These are phyloP conservation scores for Sylvia atricapilla DNA, from an alignment of 2,113 vertebrate species.

Conservation along the genomic window DNA sequence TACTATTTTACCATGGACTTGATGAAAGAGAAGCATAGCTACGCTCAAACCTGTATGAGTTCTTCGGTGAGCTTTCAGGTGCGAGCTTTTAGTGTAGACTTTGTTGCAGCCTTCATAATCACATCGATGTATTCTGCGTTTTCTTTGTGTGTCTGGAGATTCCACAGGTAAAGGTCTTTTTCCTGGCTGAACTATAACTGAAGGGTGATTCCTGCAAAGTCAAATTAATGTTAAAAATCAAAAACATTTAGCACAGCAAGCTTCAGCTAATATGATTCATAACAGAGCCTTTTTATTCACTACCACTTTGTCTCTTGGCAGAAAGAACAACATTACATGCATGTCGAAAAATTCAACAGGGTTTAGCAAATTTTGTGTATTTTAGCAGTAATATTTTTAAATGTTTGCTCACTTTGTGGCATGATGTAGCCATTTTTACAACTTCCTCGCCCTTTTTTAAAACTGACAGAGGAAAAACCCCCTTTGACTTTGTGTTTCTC, in stretches of 20 bases:
- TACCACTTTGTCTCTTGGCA: slow-evolving; percentile 27
- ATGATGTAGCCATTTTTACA: neutral
- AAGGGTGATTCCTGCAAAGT: slow-evolving; percentile 83
- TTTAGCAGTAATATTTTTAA: slow-evolving; percentile 8
- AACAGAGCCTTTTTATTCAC: neutral
- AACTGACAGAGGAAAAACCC: neutral
- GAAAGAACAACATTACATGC: neutral
- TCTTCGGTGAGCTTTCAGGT: slow-evolving; percentile 95
- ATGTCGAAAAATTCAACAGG: slow-evolving; percentile 41
- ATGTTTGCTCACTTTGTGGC: neutral
- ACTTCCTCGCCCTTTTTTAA: neutral
- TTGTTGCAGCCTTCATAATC: slow-evolving; percentile 96
- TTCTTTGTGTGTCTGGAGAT: slow-evolving; percentile 90
- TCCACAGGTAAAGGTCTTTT: slow-evolving; percentile 88
- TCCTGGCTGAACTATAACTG: slow-evolving; percentile 89
- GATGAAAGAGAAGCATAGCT: neutral
- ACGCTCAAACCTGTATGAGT: slow-evolving; percentile 88
- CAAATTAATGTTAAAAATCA: neutral
- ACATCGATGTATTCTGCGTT: slow-evolving; percentile 92
- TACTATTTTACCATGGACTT: neutral
- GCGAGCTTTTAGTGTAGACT: slow-evolving; percentile 98
- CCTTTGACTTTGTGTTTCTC: neutral
- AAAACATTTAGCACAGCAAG: neutral
- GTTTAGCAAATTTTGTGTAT: slow-evolving; percentile 2
- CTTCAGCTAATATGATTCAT: neutral